Percentiles rank a stretch among this genome's conserved stretches.
Conservation (phyloP, 2,797 vertebrate genomes). For the Prionace glauca region DNA sequence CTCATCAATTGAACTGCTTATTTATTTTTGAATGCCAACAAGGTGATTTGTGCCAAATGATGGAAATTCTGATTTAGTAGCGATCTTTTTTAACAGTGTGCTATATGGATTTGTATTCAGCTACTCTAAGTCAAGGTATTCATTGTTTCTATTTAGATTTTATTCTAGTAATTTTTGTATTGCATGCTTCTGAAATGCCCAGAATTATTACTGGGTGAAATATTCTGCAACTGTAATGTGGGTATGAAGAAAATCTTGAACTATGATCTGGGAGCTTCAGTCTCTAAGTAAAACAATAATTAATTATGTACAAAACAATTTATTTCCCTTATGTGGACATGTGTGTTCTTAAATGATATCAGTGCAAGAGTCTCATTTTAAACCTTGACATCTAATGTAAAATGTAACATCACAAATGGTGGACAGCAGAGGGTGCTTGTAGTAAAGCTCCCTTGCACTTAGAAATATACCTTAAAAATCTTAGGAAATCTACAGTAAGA, state of each 20-base stretch:
- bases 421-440: not conserved
- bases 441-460: not conserved
- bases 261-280: not conserved
- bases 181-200: not conserved
- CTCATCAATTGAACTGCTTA: not conserved
- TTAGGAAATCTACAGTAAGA: not conserved
- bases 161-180: slow-evolving; percentile 6
- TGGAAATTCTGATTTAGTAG: not conserved
- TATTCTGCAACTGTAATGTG: not conserved
- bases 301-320: not conserved
- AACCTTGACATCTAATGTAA: not conserved
- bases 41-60: not conserved
- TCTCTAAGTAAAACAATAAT: not conserved
- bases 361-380: not conserved
- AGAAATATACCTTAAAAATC: not conserved
- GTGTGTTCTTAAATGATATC: not conserved
- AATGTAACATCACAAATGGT: not conserved
- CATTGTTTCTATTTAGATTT: not conserved
- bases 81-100: not conserved
- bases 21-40: not conserved
- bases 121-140: not conserved
- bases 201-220: not conserved
- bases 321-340: not conserved
- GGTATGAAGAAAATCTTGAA: not conserved
- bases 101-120: not conserved